Evolutionary conservation across 2,113 vertebrate species (phyloP).

Genomic region (Anthoscopus minutus): DNA sequence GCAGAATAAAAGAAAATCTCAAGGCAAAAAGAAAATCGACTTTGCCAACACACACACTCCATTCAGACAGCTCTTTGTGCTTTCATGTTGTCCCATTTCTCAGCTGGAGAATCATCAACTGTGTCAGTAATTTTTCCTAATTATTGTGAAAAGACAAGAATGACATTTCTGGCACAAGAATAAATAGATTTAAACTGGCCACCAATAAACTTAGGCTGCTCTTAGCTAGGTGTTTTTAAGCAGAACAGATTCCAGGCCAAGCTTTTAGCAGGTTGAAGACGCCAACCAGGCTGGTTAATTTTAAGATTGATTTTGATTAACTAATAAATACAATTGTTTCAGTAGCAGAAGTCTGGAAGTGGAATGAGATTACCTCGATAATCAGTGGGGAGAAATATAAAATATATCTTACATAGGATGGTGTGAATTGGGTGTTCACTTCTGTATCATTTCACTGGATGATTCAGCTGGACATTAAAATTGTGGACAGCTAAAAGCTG

Average conservation of each 20-base stretch:
- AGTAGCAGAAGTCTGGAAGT: neutral
- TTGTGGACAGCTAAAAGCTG: neutral
- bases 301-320: neutral
- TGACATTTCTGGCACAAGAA: neutral
- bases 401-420: neutral
- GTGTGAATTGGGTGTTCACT: neutral
- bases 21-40: neutral
- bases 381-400: neutral
- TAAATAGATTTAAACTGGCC: neutral
- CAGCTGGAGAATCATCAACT: neutral
- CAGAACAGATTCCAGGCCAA: neutral
- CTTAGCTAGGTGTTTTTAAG: neutral
- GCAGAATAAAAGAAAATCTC: conserved; percentile 1
- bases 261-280: neutral
- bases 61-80: neutral
- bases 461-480: neutral
- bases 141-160: neutral
- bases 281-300: neutral
- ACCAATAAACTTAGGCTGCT: neutral
- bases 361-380: neutral
- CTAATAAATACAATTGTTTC: neutral
- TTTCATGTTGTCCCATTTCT: neutral
- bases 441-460: neutral
- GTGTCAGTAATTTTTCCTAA: neutral
- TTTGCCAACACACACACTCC: neutral